These are phyloP conservation scores for Paradoxurus hermaphroditus DNA, from an alignment of 2,113 vertebrate species.

Conservation along the genomic window DNA sequence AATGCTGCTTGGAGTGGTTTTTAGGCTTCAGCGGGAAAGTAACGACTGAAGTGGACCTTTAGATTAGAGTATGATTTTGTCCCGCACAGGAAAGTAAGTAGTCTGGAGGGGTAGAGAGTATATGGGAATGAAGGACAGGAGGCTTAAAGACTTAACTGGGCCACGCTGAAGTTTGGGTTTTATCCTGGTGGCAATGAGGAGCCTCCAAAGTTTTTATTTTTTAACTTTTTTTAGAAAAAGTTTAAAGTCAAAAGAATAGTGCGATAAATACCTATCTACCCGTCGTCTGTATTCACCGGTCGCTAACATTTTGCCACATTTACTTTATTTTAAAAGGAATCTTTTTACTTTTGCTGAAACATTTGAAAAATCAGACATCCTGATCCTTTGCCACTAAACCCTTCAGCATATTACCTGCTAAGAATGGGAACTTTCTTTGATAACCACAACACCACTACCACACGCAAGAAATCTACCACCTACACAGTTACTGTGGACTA, in stretches of 20 bases:
- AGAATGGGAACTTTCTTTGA: neutral
- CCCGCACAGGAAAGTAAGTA: neutral
- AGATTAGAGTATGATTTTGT: neutral
- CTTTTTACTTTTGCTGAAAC: constrained; percentile 11
- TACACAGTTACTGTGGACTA: neutral
- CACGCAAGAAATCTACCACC: neutral
- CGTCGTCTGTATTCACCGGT: neutral
- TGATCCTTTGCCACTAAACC: neutral
- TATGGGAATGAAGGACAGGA: neutral
- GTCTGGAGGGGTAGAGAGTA: neutral
- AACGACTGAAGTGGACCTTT: neutral
- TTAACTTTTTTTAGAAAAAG: neutral
- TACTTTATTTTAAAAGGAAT: neutral
- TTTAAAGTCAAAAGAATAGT: neutral
- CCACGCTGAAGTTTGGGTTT: neutral
- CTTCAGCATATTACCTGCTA: neutral
- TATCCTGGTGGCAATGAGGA: neutral
- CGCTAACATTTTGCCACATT: neutral
- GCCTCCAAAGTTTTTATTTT: neutral
- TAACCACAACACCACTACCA: neutral
- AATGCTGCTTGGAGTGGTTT: neutral
- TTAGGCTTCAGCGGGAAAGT: neutral
- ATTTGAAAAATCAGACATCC: neutral
- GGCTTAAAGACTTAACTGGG: neutral
- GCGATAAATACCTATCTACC: neutral